Percentiles rank a stretch among this genome's conserved stretches.
phyloP scores from a whole-genome alignment of 2,797 vertebrate genomes.

The Taenioides sp. region DNA sequence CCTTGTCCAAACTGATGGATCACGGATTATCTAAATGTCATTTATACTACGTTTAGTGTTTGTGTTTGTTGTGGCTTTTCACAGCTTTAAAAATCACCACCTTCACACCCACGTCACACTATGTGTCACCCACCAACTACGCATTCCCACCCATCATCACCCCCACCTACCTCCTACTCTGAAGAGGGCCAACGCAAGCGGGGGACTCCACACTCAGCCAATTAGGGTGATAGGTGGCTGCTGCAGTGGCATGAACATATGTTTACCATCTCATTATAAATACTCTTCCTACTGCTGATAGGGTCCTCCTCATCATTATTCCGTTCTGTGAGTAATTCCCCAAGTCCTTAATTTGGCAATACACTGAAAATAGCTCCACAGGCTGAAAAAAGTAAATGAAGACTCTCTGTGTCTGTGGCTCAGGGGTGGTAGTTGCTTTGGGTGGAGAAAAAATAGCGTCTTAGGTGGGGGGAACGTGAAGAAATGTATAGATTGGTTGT shows the following conservation, averaged over 20 bases:
- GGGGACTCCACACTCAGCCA: constrained; percentile 59
- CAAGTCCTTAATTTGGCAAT: constrained; percentile 67
- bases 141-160: constrained; percentile 1
- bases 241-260: constrained; percentile 65
- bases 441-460: too few relatives aligned
- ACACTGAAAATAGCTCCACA: constrained; percentile 39
- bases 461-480: too few relatives aligned
- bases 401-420: too few relatives aligned
- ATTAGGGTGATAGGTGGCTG: constrained; percentile 71
- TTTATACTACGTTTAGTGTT: constrained; percentile 7
- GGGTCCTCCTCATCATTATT: constrained; percentile 66
- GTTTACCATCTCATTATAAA: constrained; percentile 76
- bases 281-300: constrained; percentile 54
- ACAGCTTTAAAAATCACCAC: constrained; percentile 15
- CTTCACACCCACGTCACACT: constrained; percentile 20
- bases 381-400: constrained; percentile 14
- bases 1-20: constrained; percentile 6
- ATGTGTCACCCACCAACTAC: constrained; percentile 32
- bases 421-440: too few relatives aligned
- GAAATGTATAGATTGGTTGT: too few relatives aligned
- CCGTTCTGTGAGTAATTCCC: constrained; percentile 55
- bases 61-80: constrained; percentile 10
- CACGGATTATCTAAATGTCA: constrained; percentile 1
- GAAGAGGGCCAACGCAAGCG: constrained; percentile 46
- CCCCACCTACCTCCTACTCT: constrained; percentile 26